Evolutionary conservation across 2,797 vertebrate species (phyloP), one percentile per base, ranked within the genome.

Genomic region (Dallia pectoralis): DNA sequence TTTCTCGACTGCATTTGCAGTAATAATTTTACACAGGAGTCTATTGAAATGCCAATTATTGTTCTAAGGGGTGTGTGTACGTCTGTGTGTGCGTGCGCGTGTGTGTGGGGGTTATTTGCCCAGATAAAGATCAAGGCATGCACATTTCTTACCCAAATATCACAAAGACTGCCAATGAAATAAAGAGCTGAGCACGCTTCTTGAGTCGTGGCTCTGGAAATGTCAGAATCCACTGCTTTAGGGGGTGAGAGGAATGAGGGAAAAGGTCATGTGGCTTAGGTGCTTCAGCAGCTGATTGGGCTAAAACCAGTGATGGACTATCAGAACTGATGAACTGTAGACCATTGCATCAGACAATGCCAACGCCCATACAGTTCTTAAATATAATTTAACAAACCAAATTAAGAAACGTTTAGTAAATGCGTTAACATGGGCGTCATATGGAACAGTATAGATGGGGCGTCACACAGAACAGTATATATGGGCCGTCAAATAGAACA

Each of bases 121-220:
- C 79, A 79, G 80, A 72, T 76, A 71, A 66, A 83, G 74, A 56
- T 56, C n/a, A 56, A 56, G 53, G n/a, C 53, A 12, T 25, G 72
- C 79, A 79, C 79, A 79, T 76, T 79, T 78, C 65, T 68, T 69
- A 73, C 72, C 67, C 71, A 83, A 85, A 85, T 83, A 85, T 82
- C 81, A 83, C 78, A 75, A 79, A 79, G 72, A 74, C 73, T 69
- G 47, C 51, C 33, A 68, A 72, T 75, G 71, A 76, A 67, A 77
- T 79, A 75, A 73, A 67, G 63, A 49, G 56, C 74, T 49, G 71
- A 70, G 47, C 68, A 67, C 30, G 75, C 51, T 68, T 79, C 19
- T 71, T 73, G 63, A 69, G 49, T 71, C 68, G 12, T 48, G 74
- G 68, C 65, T 22, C n/a, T 69, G 68, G 70, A 82, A 82, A 85